phyloP scores from a whole-genome alignment of 2,888 invertebrate genomes.

The Plusia festucae region DNA sequence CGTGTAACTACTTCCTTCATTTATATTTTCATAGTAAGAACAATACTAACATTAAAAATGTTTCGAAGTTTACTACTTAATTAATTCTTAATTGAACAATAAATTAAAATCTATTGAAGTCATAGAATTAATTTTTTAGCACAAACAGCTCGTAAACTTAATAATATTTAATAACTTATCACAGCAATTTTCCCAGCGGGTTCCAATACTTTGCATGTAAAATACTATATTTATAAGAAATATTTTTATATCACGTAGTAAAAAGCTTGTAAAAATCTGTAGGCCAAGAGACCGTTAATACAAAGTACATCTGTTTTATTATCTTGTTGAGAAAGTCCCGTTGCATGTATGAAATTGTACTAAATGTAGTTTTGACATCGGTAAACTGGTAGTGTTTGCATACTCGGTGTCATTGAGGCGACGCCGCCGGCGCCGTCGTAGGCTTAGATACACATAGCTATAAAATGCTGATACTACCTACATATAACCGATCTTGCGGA shows the following conservation, averaged over 20 bases:
- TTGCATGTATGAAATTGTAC: constrained; percentile 44
- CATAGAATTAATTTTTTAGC: constrained; percentile 1
- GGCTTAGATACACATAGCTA: constrained; percentile 6
- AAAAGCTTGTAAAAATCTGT: constrained; percentile 8
- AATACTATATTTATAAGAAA: constrained; percentile 25
- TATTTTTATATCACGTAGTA: constrained; percentile 20
- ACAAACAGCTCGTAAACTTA: constrained; percentile 17
- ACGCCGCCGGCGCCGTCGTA: constrained; percentile 58
- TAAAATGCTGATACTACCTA: not conserved
- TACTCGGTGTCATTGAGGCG: constrained; percentile 69
- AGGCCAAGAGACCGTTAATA: constrained; percentile 25
- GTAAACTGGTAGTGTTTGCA: constrained; percentile 72
- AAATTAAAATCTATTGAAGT: not conserved
- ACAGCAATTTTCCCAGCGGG: constrained; percentile 42
- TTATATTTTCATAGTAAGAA: not conserved
- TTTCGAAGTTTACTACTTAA: too few species aligned
- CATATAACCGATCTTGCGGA: not conserved
- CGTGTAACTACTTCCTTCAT: not conserved
- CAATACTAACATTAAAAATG: too few species aligned
- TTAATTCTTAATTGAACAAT: too few species aligned
- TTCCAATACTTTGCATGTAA: constrained; percentile 30
- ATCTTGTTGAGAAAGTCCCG: constrained; percentile 52
- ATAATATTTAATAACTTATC: constrained; percentile 34
- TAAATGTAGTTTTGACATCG: constrained; percentile 61
- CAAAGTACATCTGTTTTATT: constrained; percentile 17